Conservation (phyloP, 2,797 vertebrate species). For the Alexandromys oeconomus region DNA sequence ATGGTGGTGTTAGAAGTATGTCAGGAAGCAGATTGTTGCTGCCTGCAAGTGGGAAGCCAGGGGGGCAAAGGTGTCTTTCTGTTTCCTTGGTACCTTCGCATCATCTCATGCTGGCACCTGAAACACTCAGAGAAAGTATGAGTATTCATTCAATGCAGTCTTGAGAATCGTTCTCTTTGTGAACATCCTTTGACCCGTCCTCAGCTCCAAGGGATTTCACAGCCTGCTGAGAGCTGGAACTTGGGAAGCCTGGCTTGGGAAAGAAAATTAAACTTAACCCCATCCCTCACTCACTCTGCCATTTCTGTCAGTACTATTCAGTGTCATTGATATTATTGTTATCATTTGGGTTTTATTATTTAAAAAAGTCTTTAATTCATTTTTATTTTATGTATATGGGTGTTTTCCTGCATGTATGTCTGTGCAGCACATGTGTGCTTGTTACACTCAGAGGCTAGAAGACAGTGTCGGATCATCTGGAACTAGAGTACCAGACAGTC, state of each 20-base stretch:
- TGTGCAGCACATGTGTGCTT: background rate
- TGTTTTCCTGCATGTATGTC: background rate
- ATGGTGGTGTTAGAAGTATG: rapidly evolving
- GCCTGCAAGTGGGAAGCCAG: rapidly evolving
- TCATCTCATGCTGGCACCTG: background rate
- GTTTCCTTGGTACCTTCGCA: background rate
- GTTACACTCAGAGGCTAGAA: background rate
- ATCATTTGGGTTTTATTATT: background rate
- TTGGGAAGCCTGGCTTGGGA: background rate
- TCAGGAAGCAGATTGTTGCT: no score
- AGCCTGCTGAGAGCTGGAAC: background rate
- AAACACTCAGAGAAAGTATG: background rate
- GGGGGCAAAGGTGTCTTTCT: background rate
- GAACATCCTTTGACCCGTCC: background rate
- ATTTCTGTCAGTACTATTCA: background rate
- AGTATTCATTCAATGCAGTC: background rate
- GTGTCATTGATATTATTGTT: background rate
- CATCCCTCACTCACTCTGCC: background rate
- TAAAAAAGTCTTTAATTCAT: background rate
- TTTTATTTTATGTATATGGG: no score
- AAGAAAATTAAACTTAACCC: background rate
- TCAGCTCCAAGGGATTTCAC: background rate
- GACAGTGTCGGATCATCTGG: background rate
- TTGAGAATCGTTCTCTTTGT: background rate
- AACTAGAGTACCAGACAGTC: background rate